Conservation (phyloP, 2,888 invertebrate species). For the Leucophora obtusa region DNA sequence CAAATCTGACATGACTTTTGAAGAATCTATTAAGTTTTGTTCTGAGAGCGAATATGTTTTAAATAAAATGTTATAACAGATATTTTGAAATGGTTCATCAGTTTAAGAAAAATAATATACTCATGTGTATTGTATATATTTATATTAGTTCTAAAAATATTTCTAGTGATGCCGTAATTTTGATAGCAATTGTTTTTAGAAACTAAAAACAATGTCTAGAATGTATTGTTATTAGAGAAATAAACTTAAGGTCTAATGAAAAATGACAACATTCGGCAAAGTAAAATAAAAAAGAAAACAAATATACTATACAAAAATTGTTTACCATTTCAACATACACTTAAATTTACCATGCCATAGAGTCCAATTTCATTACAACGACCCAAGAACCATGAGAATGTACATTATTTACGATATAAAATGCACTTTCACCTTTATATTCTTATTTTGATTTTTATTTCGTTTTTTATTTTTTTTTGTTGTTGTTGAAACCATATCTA, state of each 20-base stretch:
- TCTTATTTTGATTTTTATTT: slow-evolving; percentile 20
- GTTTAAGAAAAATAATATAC: too few relatives aligned
- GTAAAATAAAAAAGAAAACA: not conserved
- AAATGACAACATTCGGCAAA: slow-evolving; percentile 27
- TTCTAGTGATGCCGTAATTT: too few relatives aligned
- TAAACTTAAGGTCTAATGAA: slow-evolving; percentile 42
- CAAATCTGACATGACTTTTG: too few relatives aligned
- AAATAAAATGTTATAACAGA: too few relatives aligned
- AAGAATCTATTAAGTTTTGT: too few relatives aligned
- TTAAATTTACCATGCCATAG: not conserved
- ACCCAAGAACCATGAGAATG: slow-evolving; percentile 19
- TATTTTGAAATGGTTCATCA: too few relatives aligned
- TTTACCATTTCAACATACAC: not conserved
- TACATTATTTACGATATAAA: slow-evolving; percentile 31
- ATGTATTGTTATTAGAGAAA: slow-evolving; percentile 28
- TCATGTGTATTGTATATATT: too few relatives aligned
- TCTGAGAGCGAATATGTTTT: too few relatives aligned
- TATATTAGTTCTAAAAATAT: too few relatives aligned
- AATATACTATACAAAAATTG: slow-evolving; percentile 6
- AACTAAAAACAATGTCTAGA: not conserved
- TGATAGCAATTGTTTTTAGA: not conserved
- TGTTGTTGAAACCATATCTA: not conserved
- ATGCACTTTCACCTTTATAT: slow-evolving; percentile 52
- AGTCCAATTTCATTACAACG: slow-evolving; percentile 40
- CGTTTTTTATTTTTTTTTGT: not conserved